Evolutionary conservation across 2,888 invertebrate species (phyloP), one percentile per base, ranked within the genome.

Genomic region (Orthosia incerta): DNA sequence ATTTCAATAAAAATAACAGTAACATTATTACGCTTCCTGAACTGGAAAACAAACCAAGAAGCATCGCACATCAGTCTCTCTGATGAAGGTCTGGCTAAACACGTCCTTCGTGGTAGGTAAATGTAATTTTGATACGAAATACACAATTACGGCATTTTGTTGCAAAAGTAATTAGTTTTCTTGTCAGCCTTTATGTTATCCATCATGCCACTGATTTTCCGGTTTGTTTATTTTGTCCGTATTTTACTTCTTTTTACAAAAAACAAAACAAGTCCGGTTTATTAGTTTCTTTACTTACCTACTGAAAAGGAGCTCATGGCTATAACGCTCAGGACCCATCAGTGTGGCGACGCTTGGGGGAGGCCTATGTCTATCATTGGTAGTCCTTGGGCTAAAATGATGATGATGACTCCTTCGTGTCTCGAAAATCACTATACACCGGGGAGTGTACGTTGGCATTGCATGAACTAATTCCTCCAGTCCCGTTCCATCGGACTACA

Each of bases 81-180:
- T 66, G 76, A 66, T 57, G 39, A 7, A 72, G 73, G 79, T 72
- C 51, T 72, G 56, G 62, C 64, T 64, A n/a, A 31, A 53, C 11
- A 56, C 53, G 13, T 51, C 26, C 31, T 39, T 39, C 46, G 20
- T 13, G 15, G 26, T 16, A 13, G 13, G 26, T 11, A 31, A 45
- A 4, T 23, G 23, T 53, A 48, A 57, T 74, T 48, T 50, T 45
- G 56, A 63, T 69, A 48, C 13, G 45, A 46, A 51, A 57, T 23
- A 71, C 12, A 61, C 50, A 46, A 61, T 65, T 65, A 31, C 53
- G 51, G 20, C 7, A 39, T 79, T 31, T 46, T 31, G 20, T 45
- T 65, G n/a, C 31, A 56, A 48, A 66, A 57, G 15, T 74, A 74
- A 80, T 74, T 78, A 74, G 31, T 60, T 80, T 31, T 51, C 20